Conservation (phyloP, 2,888 invertebrate genomes). For the Patella caerulea region DNA sequence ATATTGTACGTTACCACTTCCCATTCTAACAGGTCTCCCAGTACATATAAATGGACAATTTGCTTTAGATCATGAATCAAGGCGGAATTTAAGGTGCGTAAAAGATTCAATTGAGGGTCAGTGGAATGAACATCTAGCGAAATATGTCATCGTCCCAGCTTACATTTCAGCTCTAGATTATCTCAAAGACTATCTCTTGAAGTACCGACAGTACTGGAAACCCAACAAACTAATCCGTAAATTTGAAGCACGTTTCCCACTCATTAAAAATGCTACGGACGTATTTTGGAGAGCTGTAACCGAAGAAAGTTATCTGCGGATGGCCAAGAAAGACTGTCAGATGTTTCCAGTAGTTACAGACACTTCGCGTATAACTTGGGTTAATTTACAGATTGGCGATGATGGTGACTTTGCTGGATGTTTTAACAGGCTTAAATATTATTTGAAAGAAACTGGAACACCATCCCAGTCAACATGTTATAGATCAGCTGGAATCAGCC, state of each 20-base stretch:
- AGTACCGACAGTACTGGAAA: not conserved
- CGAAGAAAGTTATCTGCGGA: not conserved
- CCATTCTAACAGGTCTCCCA: conserved; percentile 16
- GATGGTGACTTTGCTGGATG: not conserved
- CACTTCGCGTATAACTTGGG: not conserved
- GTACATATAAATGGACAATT: conserved; percentile 23
- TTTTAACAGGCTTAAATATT: not conserved
- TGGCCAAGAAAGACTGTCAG: not conserved
- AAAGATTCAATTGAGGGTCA: not conserved
- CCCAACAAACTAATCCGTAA: not conserved
- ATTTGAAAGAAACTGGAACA: not conserved
- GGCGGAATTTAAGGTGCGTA: conserved; percentile 14
- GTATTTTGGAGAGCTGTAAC: not conserved
- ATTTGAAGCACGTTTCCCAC: not conserved
- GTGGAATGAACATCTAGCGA: conserved; percentile 15
- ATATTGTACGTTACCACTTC: conserved; percentile 21
- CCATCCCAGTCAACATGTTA: not conserved
- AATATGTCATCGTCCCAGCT: conserved; percentile 16
- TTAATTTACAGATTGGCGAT: not conserved
- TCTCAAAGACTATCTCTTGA: not conserved
- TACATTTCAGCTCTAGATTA: conserved; percentile 1
- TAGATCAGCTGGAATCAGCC: not conserved
- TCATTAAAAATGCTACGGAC: not conserved
- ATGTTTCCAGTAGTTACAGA: not conserved
- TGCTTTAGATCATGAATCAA: conserved; percentile 23